phyloP scores from a whole-genome alignment of 1,140 invertebrate genomes.

The Sinonovacula constricta region DNA sequence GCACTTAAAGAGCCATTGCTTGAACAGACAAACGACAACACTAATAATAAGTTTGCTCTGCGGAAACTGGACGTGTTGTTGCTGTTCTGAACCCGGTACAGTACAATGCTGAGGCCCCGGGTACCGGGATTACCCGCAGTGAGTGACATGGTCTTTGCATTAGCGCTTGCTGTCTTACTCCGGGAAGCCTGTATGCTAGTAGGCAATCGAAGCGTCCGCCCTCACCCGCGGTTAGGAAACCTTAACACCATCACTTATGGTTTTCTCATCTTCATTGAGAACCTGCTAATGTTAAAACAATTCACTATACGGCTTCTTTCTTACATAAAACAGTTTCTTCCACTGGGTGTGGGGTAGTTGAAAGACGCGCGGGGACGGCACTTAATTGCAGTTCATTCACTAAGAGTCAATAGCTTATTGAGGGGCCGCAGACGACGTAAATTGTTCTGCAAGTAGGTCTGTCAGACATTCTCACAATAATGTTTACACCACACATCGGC shows the following conservation, averaged over 20 bases:
- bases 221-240: conserved; percentile 9
- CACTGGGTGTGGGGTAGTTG: conserved; percentile 38
- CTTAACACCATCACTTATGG: conserved; percentile 14
- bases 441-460: conserved; percentile 41
- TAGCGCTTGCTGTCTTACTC: conserved; percentile 50
- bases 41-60: too few relatives aligned
- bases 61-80: too few relatives aligned
- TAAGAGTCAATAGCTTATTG: conserved; percentile 38
- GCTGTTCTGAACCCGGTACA: too few relatives aligned
- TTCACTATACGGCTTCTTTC: conserved; percentile 30
- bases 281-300: conserved; percentile 43
- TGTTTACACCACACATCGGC: conserved; percentile 52
- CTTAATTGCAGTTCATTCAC: conserved; percentile 47
- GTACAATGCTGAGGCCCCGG: too few relatives aligned
- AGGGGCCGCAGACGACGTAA: conserved; percentile 44
- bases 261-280: conserved; percentile 47
- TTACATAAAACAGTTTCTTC: conserved; percentile 45
- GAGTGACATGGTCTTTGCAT: conserved; percentile 48
- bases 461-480: conserved; percentile 46
- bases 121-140: conserved; percentile 17
- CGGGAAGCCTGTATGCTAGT: conserved; percentile 11
- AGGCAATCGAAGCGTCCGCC: conserved; percentile 26
- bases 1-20: too few relatives aligned
- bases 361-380: conserved; percentile 25
- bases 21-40: too few relatives aligned